Percentiles rank a stretch among this genome's conserved stretches.
These are phyloP conservation scores for Spatula clypeata DNA, from an alignment of 2,797 vertebrate species.

Conservation along the genomic window DNA sequence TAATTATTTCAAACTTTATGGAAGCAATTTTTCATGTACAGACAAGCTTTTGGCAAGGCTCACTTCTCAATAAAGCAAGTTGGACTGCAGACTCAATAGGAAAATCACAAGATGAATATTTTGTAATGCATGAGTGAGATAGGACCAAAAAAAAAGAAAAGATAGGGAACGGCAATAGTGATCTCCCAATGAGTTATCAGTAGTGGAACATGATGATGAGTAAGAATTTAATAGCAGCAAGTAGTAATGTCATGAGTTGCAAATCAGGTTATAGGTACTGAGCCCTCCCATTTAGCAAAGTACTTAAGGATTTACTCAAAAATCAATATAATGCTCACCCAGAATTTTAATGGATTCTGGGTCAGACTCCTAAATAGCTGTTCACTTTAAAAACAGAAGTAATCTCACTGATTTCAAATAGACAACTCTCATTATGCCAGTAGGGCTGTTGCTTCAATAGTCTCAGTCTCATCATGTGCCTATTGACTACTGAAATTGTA, in stretches of 20 bases:
- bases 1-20: constrained; percentile 74
- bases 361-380: background rate
- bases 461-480: background rate
- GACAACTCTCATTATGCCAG: background rate
- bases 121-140: background rate
- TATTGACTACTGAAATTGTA: background rate
- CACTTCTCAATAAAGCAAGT: constrained; percentile 38
- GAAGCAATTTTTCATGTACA: constrained; percentile 65
- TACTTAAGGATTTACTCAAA: background rate
- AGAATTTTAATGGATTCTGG: background rate
- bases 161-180: background rate
- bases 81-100: constrained; percentile 15
- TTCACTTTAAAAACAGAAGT: background rate
- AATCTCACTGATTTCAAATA: background rate
- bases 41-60: constrained; percentile 64
- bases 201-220: background rate
- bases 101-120: constrained; percentile 5
- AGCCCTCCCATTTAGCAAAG: background rate
- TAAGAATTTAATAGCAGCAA: background rate
- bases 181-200: background rate
- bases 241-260: background rate
- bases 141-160: background rate
- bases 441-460: background rate
- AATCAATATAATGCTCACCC: background rate
- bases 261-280: background rate